phyloP scores from a whole-genome alignment of 2,888 invertebrate species.

The Yponomeuta plumbellus region DNA sequence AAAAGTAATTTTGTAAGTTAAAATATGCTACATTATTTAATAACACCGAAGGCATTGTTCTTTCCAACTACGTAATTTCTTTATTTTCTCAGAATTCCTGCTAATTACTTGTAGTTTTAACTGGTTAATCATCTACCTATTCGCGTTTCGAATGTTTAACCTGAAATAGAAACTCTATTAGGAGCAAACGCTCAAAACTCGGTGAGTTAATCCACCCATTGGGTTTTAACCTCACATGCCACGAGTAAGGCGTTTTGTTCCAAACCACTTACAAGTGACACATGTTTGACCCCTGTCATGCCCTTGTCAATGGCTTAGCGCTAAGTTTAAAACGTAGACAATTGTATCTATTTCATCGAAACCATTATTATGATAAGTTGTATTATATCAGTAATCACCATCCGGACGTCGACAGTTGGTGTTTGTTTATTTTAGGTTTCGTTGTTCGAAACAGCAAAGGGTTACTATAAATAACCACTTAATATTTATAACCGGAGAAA shows the following conservation, averaged over 20 bases:
- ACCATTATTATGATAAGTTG: conserved; percentile 32
- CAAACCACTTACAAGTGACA: conserved; percentile 1
- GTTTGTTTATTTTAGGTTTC: conserved; percentile 39
- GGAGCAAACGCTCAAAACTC: neutral
- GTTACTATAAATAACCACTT: conserved; percentile 5
- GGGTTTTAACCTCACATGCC: neutral
- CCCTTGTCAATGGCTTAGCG: conserved; percentile 5
- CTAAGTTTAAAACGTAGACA: conserved; percentile 16
- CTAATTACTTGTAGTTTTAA: too few relatives aligned
- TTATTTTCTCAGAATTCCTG: too few relatives aligned
- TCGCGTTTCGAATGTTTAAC: too few relatives aligned
- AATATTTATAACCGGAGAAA: neutral
- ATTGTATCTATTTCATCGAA: conserved; percentile 24
- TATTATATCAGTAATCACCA: conserved; percentile 27
- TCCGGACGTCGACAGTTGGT: conserved; percentile 27
- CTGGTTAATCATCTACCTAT: too few relatives aligned
- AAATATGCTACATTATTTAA: too few relatives aligned
- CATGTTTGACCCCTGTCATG: neutral
- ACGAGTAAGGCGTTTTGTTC: neutral
- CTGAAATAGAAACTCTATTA: neutral
- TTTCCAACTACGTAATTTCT: too few relatives aligned
- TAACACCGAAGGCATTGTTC: too few relatives aligned
- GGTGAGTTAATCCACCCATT: neutral
- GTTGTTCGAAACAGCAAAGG: conserved; percentile 2
- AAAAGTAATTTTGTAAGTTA: too few relatives aligned